A percentile compares a stretch with the other conserved stretches of the same genome.
Evolutionary conservation across 2,888 invertebrate species (phyloP).

Genomic region (Tillus elongatus): DNA sequence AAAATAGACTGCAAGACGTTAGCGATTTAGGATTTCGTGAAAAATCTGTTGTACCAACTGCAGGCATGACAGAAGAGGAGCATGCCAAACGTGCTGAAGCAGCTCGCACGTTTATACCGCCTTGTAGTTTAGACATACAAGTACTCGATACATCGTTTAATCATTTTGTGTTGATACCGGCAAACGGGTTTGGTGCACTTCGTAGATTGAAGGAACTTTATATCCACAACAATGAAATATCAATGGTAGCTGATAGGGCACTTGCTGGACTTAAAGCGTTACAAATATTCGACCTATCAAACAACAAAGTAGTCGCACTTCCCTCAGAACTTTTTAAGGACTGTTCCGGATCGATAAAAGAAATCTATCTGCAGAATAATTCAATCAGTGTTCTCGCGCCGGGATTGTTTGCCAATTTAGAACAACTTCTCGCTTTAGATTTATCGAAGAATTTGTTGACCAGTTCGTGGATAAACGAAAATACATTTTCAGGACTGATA

Average conservation of each 20-base stretch:
- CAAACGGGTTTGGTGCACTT: constrained; percentile 71
- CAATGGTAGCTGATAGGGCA: constrained; percentile 77
- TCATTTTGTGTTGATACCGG: constrained; percentile 74
- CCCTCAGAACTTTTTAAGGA: constrained; percentile 80
- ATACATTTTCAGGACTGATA: constrained; percentile 79
- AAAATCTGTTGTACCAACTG: constrained; percentile 46
- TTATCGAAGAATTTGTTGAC: constrained; percentile 79
- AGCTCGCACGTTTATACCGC: constrained; percentile 32
- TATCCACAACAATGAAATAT: constrained; percentile 81
- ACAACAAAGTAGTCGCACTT: constrained; percentile 81
- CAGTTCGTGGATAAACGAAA: constrained; percentile 76
- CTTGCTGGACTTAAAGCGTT: constrained; percentile 71
- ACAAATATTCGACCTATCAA: constrained; percentile 78
- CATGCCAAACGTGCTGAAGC: constrained; percentile 38
- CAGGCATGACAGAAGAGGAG: constrained; percentile 51
- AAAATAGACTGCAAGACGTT: constrained; percentile 80
- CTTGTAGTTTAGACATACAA: constrained; percentile 73
- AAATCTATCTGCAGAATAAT: constrained; percentile 86
- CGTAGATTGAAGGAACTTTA: constrained; percentile 70
- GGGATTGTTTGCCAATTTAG: constrained; percentile 75
- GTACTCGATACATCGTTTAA: constrained; percentile 76
- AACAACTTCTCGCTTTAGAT: constrained; percentile 72
- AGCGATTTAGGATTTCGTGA: constrained; percentile 79
- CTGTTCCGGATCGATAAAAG: constrained; percentile 68
- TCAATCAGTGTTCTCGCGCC: constrained; percentile 79